phyloP scores from a whole-genome alignment of 2,113 vertebrate species.

The Blennius ocellaris region DNA sequence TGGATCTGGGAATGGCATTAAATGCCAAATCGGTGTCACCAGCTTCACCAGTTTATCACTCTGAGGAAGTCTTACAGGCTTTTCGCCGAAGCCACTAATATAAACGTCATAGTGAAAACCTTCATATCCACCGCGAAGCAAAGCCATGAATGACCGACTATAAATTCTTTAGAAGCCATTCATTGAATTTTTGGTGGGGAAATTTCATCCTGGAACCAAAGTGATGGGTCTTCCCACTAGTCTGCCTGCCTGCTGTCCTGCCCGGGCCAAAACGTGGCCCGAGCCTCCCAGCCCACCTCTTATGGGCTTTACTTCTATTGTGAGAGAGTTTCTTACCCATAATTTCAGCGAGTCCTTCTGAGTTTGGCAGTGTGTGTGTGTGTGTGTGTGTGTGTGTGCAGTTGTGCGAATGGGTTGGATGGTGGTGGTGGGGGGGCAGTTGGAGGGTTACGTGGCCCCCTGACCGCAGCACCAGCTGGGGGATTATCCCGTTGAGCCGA shows the following conservation, averaged over 20 bases:
- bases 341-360: no score
- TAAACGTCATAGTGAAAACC: background rate
- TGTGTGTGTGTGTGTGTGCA: constrained; percentile 14
- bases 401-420: constrained; percentile 25
- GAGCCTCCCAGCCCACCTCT: constrained; percentile 30
- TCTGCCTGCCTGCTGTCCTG: background rate
- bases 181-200: background rate
- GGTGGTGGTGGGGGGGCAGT: background rate
- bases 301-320: background rate
- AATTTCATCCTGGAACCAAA: background rate
- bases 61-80: background rate
- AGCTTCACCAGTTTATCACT: background rate
- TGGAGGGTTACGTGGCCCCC: constrained; percentile 38
- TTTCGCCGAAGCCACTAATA: background rate
- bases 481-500: constrained; percentile 75
- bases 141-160: background rate
- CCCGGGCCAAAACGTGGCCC: constrained; percentile 27
- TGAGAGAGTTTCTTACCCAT: background rate
- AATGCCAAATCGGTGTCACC: background rate
- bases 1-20: background rate
- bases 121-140: background rate
- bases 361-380: background rate
- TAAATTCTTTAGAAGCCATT: background rate
- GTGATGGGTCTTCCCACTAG: background rate
- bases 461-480: constrained; percentile 74